Evolutionary conservation across 2,888 invertebrate species (phyloP).

Genomic region (Folsomia manolachei): DNA sequence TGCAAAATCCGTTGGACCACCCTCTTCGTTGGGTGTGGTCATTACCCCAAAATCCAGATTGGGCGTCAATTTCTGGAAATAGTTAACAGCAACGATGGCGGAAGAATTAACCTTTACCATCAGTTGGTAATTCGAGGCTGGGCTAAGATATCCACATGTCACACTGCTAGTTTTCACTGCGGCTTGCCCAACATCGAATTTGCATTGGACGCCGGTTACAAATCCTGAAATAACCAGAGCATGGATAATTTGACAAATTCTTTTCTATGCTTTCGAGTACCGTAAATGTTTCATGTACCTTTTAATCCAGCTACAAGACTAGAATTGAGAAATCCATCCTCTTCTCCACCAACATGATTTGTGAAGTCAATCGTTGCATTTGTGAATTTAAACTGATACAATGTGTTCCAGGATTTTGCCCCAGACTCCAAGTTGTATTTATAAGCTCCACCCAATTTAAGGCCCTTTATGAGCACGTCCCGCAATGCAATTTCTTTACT

Average conservation of each 20-base stretch:
- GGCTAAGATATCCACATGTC: background rate
- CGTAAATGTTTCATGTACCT: no score
- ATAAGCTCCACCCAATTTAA: slow-evolving; percentile 2
- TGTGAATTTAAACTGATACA: slow-evolving; percentile 16
- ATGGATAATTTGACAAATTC: no score
- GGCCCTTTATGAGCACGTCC: slow-evolving; percentile 18
- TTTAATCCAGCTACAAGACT: slow-evolving; percentile 19
- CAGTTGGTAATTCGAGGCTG: background rate
- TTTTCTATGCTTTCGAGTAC: no score
- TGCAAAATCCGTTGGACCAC: slow-evolving; percentile 13
- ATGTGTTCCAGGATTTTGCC: background rate
- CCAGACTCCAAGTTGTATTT: slow-evolving; percentile 11
- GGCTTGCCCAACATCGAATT: slow-evolving; percentile 14
- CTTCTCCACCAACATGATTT: slow-evolving; percentile 16
- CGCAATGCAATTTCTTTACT: slow-evolving; percentile 20
- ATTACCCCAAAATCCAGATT: slow-evolving; percentile 15
- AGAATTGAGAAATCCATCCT: slow-evolving; percentile 1
- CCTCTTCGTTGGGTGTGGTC: slow-evolving; percentile 15
- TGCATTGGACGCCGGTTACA: slow-evolving; percentile 16
- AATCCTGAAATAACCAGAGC: no score
- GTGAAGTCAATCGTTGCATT: slow-evolving; percentile 20
- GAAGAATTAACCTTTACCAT: background rate
- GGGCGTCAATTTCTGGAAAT: slow-evolving; percentile 20
- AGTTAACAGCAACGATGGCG: slow-evolving; percentile 9
- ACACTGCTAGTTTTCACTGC: slow-evolving; percentile 17